A percentile compares a stretch with the other conserved stretches of the same genome.
phyloP scores from a whole-genome alignment of 1,140 invertebrate species.

The Eurosta solidaginis region DNA sequence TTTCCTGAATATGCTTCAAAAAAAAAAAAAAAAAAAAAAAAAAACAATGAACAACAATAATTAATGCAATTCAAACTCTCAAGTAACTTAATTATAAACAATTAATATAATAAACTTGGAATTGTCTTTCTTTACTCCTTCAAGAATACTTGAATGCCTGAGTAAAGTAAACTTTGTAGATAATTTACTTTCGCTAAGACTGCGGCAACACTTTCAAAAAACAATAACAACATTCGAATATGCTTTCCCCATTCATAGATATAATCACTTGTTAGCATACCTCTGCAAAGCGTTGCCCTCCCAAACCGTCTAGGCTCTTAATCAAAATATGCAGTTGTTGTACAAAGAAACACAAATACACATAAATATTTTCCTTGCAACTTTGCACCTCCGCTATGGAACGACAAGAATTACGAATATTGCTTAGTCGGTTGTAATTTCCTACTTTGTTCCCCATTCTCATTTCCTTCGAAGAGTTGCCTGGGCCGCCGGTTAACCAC shows the following conservation, averaged over 20 bases:
- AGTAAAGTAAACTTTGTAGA: background rate
- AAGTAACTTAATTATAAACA: background rate
- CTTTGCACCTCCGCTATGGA: background rate
- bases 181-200: background rate
- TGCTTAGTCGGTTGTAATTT: background rate
- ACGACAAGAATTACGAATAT: background rate
- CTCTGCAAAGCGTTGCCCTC: background rate
- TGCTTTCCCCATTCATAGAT: background rate
- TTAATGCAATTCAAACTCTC: background rate
- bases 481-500: conserved; percentile 3
- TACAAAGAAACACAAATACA: background rate
- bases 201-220: background rate
- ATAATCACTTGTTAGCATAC: background rate
- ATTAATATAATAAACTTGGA: too few species aligned
- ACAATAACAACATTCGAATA: background rate
- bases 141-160: background rate
- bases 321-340: background rate
- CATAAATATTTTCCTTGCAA: background rate
- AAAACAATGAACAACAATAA: too few species aligned
- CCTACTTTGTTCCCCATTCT: too few species aligned
- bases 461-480: background rate
- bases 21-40: too few species aligned
- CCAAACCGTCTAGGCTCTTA: background rate
- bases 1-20: too few species aligned
- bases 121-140: background rate